Base-by-base conservation (phyloP, 2,888 invertebrate species). In the Cactoblastis cactorum region DNA sequence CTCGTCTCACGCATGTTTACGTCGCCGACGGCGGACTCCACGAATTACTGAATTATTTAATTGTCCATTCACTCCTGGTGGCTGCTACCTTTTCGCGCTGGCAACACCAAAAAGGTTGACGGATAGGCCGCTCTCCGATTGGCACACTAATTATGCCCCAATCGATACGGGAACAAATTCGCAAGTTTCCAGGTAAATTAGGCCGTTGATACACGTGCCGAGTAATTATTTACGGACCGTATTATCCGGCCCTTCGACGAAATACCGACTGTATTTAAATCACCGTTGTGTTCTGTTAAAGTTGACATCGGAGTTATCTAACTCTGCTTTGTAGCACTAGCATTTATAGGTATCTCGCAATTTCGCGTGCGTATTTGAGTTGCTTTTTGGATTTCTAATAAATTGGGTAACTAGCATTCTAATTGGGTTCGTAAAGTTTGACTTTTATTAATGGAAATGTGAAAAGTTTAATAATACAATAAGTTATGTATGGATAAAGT, bases 41-140 rank as follows among this genome's bases (percentile, higher is more conserved):
- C 82, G 84, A 84, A 86, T 87, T 87, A 86, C 83, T 89, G 78
- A 87, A 89, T 86, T 85, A 89, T 89, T 87, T 85, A 88, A 87
- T 88, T 87, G 83, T 80, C 86, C 88, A 89, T 89, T 89, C 88
- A 88, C 80, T 83, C 83, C 74, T 80, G 76, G 68, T 75, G 76
- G 74, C 77, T 77, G 77, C 78, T 81, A 82, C 83, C 83, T 85
- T 83, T 82, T 81, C 83, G 79, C 83, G 83, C 80, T 80, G 73
- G 77, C 67, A 69, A 71, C 72, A 75, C 71, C 69, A 67, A 77
- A 75, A 79, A 80, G 77, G 80, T 77, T 83, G 83, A 83, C 78
- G 80, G 76, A 83, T 80, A 68, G 72, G 67, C 65, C 62, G 69
- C 67, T 8, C 28, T 72, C 58, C 75, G 68, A 80, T 80, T 77